Conservation (phyloP, 2,797 vertebrate species). For the Staurois parvus region DNA sequence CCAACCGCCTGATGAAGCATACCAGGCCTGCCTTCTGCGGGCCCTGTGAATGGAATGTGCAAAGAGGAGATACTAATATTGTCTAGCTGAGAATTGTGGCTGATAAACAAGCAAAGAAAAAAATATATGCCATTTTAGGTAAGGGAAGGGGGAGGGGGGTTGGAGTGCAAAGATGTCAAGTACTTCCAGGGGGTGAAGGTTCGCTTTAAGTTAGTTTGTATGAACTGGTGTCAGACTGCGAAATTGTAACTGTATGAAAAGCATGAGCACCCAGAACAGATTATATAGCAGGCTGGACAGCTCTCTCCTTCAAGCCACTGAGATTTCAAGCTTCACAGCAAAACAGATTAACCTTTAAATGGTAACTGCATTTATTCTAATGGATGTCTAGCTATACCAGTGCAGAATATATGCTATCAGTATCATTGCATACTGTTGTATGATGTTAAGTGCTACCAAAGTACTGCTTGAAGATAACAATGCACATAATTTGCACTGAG, state of each 20-base stretch:
- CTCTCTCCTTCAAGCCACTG: neutral
- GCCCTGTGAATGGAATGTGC: too few relatives aligned
- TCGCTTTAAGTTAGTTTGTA: too few relatives aligned
- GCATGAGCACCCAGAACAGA: neutral
- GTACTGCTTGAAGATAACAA: neutral
- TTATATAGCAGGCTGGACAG: constrained; percentile 8
- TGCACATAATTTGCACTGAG: neutral
- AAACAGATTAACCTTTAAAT: constrained; percentile 12
- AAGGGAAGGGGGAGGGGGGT: too few relatives aligned
- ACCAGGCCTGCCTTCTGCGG: too few relatives aligned
- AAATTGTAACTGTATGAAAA: neutral
- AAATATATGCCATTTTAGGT: too few relatives aligned
- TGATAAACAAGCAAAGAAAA: too few relatives aligned
- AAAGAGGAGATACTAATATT: too few relatives aligned
- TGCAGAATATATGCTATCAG: neutral
- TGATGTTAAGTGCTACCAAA: neutral
- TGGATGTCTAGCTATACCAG: neutral
- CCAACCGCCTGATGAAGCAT: too few relatives aligned
- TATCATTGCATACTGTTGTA: neutral
- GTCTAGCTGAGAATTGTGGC: too few relatives aligned
- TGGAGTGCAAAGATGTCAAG: too few relatives aligned
- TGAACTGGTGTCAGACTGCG: too few relatives aligned
- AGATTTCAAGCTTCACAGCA: constrained; percentile 17
- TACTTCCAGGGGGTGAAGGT: too few relatives aligned
- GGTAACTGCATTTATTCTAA: constrained; percentile 13